phyloP scores from a whole-genome alignment of 1,140 invertebrate species.

The Sitophilus oryzae region DNA sequence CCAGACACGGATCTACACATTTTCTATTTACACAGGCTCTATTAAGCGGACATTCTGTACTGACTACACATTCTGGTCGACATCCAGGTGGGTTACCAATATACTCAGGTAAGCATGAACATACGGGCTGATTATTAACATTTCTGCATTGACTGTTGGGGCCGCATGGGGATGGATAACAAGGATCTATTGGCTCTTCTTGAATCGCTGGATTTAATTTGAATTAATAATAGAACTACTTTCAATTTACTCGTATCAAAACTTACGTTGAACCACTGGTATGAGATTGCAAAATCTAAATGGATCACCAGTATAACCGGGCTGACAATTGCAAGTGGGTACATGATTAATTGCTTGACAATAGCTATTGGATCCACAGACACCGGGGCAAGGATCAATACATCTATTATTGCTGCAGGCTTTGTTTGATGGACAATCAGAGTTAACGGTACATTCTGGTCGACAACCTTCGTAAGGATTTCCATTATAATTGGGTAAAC shows the following conservation, averaged over 20 bases:
- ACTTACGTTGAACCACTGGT: slow-evolving; percentile 35
- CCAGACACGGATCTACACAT: slow-evolving; percentile 68
- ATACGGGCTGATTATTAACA: slow-evolving; percentile 49
- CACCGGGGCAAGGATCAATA: slow-evolving; percentile 68
- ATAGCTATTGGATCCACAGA: slow-evolving; percentile 67
- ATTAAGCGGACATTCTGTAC: slow-evolving; percentile 68
- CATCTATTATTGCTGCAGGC: slow-evolving; percentile 72
- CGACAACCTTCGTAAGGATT: slow-evolving; percentile 67
- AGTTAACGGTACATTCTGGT: slow-evolving; percentile 65
- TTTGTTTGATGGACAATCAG: slow-evolving; percentile 65
- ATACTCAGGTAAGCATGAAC: slow-evolving; percentile 58
- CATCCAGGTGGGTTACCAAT: slow-evolving; percentile 62
- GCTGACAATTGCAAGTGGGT: slow-evolving; percentile 63
- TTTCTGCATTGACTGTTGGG: slow-evolving; percentile 58
- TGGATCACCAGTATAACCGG: slow-evolving; percentile 65
- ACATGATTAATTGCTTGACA: slow-evolving; percentile 69
- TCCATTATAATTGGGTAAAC: slow-evolving; percentile 54
- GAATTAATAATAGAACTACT: neutral
- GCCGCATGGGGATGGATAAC: slow-evolving; percentile 59
- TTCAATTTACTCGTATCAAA: slow-evolving; percentile 22
- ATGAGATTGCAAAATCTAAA: slow-evolving; percentile 49
- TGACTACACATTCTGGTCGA: slow-evolving; percentile 76
- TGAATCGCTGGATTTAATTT: slow-evolving; percentile 48
- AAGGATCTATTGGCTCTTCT: slow-evolving; percentile 50
- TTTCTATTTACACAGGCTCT: slow-evolving; percentile 70